Evolutionary conservation across 2,113 vertebrate species (phyloP).

Genomic region (Ranitomeya imitator): DNA sequence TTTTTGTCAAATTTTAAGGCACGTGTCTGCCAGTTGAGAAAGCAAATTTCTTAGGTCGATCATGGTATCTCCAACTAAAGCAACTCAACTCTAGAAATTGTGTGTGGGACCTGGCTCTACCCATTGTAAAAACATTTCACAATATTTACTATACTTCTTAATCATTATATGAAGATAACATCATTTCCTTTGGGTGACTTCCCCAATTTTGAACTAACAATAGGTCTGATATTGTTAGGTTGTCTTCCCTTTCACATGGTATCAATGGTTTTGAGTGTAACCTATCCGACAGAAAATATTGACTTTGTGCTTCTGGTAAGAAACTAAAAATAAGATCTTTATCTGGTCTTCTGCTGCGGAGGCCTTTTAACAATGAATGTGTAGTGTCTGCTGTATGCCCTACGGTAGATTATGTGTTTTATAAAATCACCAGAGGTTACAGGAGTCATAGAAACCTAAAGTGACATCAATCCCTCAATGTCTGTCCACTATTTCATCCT

Average conservation of each 20-base stretch:
- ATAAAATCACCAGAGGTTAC: slow-evolving; percentile 8
- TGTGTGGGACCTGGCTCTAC: not conserved
- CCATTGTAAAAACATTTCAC: slow-evolving; percentile 24
- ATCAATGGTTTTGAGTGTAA: not conserved
- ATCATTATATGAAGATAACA: slow-evolving; percentile 10
- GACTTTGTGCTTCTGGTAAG: slow-evolving; percentile 12
- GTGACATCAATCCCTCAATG: too few relatives aligned
- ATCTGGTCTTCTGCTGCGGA: not conserved
- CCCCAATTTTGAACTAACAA: slow-evolving; percentile 11
- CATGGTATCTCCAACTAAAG: not conserved
- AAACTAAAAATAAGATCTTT: slow-evolving; percentile 1
- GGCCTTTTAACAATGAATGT: slow-evolving; percentile 5
- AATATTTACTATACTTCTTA: not conserved
- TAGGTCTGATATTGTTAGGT: not conserved
- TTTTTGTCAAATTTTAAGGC: not conserved
- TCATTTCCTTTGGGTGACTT: slow-evolving; percentile 17
- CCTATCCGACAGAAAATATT: slow-evolving; percentile 3
- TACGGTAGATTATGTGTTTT: slow-evolving; percentile 34
- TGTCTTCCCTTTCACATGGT: not conserved
- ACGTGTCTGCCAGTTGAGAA: not conserved
- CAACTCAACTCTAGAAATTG: not conserved
- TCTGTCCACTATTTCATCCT: too few relatives aligned
- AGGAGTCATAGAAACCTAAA: not conserved
- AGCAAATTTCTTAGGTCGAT: not conserved
- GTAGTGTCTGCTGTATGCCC: slow-evolving; percentile 8